Base-by-base conservation (phyloP, 2,113 vertebrate genomes). In the Tragelaphus buxtoni region DNA sequence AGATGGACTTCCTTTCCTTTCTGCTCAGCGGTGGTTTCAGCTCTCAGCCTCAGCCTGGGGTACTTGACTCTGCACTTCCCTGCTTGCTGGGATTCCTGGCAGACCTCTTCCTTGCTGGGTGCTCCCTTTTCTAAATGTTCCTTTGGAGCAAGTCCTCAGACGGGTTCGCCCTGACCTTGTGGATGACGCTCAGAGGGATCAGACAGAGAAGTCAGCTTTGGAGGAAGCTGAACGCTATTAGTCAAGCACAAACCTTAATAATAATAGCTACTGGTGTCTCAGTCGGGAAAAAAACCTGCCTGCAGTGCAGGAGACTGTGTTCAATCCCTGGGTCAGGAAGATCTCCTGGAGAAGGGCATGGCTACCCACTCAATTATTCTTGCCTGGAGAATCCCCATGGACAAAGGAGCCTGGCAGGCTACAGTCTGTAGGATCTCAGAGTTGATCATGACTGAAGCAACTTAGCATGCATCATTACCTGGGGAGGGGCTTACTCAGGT, bases 121-220 rank as follows among this genome's bases (percentile, higher is more conserved):
- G 32, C 20, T 45, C 32, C 39, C 32, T 76, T 81, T 55, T 39
- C 35, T 74, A 81, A 76, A 63, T 28, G 55, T 16, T 55, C 58
- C 55, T 32, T 18, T 55, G 26, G 58, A 56, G 9, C 32, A n/a
- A 28, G 13, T 22, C 17, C 51, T 45, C 74, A 61, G 47, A 42
- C 0, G 8, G 18, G 14, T 4, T 13, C 0, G 1, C 14, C 11
- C 49, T 14, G 7, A 26, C 7, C 30, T 72, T 4, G 0, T 26
- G 24, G 30, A 1, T n/a, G 80, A 35, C 5, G 56, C 58, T 63
- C 30, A 7, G 56, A 58, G 20, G 39, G 49, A 18, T 51, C n/a
- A 14, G 26, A 55, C 2, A 35, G 28, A 9, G 24, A 35, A 30
- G 3, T 0, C 2, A 24, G 35, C 47, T 55, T 17, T n/a, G 35